Evolutionary conservation across 1,140 invertebrate genomes (phyloP).

Genomic region (Hydropsyche tenuis): DNA sequence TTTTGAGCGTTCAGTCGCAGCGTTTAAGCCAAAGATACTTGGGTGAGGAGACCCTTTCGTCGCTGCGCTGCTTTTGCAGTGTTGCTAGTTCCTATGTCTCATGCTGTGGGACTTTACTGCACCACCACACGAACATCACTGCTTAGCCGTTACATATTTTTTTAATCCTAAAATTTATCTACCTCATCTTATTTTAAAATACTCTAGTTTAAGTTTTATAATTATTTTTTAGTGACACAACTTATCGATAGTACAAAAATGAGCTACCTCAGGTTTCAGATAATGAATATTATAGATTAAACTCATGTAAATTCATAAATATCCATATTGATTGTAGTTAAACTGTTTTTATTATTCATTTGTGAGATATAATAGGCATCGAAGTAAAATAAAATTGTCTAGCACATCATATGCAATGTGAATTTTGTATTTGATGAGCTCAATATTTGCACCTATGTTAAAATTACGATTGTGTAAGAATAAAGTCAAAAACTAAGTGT

Average conservation of each 20-base stretch:
- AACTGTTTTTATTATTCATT: slow-evolving; percentile 30
- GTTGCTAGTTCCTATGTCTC: slow-evolving; percentile 52
- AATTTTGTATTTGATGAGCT: slow-evolving; percentile 19
- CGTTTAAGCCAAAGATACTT: slow-evolving; percentile 65
- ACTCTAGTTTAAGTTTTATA: slow-evolving; percentile 51
- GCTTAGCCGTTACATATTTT: slow-evolving; percentile 53
- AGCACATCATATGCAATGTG: slow-evolving; percentile 17
- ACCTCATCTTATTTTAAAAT: slow-evolving; percentile 56
- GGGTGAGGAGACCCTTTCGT: slow-evolving; percentile 64
- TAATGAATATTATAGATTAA: slow-evolving; percentile 49
- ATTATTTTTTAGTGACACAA: slow-evolving; percentile 50
- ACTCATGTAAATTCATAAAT: slow-evolving; percentile 41
- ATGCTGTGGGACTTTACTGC: slow-evolving; percentile 24
- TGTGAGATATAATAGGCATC: slow-evolving; percentile 34
- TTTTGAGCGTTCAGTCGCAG: slow-evolving; percentile 54
- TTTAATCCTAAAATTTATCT: slow-evolving; percentile 60
- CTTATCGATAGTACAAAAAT: slow-evolving; percentile 61
- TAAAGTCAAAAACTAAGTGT: slow-evolving; percentile 34
- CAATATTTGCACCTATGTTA: slow-evolving; percentile 26
- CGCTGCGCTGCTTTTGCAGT: slow-evolving; percentile 57
- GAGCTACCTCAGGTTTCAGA: slow-evolving; percentile 64
- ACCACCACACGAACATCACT: slow-evolving; percentile 51
- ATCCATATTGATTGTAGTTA: slow-evolving; percentile 29
- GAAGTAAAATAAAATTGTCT: slow-evolving; percentile 8
- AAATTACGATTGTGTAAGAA: slow-evolving; percentile 38